phyloP scores from a whole-genome alignment of 2,113 vertebrate species.

The Anarhynchus alexandrinus region DNA sequence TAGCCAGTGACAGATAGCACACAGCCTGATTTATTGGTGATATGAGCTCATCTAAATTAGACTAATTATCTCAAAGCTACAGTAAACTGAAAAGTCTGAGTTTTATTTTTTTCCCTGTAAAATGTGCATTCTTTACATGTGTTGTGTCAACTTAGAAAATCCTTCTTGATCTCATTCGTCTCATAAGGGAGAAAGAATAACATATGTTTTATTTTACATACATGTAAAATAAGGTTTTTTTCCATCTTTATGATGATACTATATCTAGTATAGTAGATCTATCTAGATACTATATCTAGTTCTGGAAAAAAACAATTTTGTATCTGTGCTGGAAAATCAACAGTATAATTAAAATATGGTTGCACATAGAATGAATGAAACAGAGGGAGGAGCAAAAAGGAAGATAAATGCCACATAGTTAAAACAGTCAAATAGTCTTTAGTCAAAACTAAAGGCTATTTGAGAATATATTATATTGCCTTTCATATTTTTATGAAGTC shows the following conservation, averaged over 20 bases:
- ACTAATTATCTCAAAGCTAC: slow-evolving; percentile 72
- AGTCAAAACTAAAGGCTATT: not conserved
- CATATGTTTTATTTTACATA: not conserved
- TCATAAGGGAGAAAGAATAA: not conserved
- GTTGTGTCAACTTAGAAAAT: not conserved
- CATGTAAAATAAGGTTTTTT: not conserved
- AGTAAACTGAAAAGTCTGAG: not conserved
- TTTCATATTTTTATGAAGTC: not conserved
- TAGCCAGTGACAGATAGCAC: slow-evolving; percentile 78
- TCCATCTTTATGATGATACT: not conserved
- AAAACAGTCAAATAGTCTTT: not conserved
- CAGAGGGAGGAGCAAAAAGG: not conserved
- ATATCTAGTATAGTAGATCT: too few species aligned
- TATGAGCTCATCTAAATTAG: slow-evolving; percentile 75
- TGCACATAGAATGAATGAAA: not conserved
- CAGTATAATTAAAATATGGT: not conserved
- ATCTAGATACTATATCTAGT: too few species aligned
- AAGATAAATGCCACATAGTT: not conserved
- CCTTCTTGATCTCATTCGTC: not conserved
- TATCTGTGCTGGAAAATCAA: not conserved
- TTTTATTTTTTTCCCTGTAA: not conserved
- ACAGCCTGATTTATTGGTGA: slow-evolving; percentile 64
- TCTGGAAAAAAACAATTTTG: not conserved
- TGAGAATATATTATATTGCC: not conserved
- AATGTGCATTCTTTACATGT: not conserved